These are phyloP conservation scores for Cerceris ruficornis DNA, from an alignment of 2,888 invertebrate species.

Conservation along the genomic window DNA sequence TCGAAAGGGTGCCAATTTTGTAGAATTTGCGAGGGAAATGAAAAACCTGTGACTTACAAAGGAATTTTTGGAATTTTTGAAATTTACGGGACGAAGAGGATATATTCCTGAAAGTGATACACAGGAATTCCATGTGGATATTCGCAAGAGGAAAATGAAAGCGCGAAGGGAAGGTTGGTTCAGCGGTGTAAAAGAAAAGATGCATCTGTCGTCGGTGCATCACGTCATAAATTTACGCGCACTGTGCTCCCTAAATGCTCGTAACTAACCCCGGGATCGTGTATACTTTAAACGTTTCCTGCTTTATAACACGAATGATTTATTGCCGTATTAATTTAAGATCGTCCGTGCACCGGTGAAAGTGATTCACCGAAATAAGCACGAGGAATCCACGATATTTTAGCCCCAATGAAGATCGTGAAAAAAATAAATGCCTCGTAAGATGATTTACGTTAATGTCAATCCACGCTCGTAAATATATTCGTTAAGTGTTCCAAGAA, in stretches of 20 bases:
- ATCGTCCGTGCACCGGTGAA: conserved; percentile 14
- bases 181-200: conserved; percentile 16
- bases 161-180: conserved; percentile 1
- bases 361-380: background rate
- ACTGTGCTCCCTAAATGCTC: conserved; percentile 31
- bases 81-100: conserved; percentile 4
- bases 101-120: conserved; percentile 42
- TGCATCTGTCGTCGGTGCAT: conserved; percentile 39
- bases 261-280: conserved; percentile 35
- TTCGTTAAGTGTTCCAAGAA: background rate
- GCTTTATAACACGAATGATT: conserved; percentile 55
- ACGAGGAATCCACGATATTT: conserved; percentile 17
- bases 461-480: background rate
- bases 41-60: too few species aligned
- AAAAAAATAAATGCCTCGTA: background rate
- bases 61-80: too few species aligned
- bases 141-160: conserved; percentile 1
- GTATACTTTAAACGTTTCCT: conserved; percentile 32
- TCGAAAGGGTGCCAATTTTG: too few species aligned
- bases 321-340: conserved; percentile 58
- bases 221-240: conserved; percentile 53
- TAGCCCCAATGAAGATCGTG: background rate
- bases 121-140: conserved; percentile 39
- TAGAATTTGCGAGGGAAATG: too few species aligned
- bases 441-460: conserved; percentile 31